Conservation (phyloP, 2,113 vertebrate species). For the Rhea americana region DNA sequence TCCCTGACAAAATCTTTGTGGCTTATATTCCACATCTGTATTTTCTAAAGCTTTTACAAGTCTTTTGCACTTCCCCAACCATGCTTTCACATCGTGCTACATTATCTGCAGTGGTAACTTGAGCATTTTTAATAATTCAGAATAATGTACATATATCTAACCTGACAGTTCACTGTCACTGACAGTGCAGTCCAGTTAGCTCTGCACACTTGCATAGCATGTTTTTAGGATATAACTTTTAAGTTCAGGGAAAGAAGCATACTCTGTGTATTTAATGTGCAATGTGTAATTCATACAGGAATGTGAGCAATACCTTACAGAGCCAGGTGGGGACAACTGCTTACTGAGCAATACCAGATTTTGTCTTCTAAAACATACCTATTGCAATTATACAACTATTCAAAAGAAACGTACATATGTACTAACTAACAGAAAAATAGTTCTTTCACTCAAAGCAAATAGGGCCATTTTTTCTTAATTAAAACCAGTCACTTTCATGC, state of each 20-base stretch:
- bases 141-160: background rate
- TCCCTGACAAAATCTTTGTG: background rate
- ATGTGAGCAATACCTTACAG: background rate
- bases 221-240: background rate
- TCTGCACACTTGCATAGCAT: background rate
- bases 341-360: background rate
- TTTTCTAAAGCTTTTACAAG: background rate
- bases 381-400: background rate
- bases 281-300: background rate
- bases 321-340: background rate
- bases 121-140: background rate
- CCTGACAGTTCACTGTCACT: background rate
- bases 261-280: background rate
- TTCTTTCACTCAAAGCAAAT: background rate
- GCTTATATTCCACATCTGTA: accelerated
- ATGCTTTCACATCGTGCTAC: background rate
- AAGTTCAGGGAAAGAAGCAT: background rate
- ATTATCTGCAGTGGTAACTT: background rate
- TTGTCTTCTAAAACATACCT: background rate
- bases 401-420: background rate
- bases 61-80: background rate
- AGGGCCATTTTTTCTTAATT: background rate
- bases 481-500: background rate
- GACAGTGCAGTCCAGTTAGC: background rate
- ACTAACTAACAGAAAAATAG: background rate